phyloP scores from a whole-genome alignment of 2,797 vertebrate species.

The Sebastes flavidus region DNA sequence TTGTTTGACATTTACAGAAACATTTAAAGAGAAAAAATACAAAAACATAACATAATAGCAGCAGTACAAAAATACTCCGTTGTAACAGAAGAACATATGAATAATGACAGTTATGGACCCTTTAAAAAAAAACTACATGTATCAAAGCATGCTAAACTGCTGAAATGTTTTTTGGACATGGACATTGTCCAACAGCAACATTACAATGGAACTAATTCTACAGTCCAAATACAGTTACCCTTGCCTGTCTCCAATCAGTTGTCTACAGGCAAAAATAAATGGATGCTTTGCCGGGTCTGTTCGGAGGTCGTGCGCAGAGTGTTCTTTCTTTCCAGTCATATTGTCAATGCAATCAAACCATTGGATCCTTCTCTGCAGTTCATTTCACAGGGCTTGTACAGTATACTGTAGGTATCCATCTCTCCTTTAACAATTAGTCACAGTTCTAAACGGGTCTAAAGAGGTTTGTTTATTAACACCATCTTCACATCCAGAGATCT shows the following conservation, averaged over 20 bases:
- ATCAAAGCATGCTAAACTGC: neutral
- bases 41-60: neutral
- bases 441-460: neutral
- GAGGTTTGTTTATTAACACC: neutral
- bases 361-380: neutral
- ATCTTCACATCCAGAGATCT: neutral
- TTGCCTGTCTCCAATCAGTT: neutral
- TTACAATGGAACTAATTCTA: neutral
- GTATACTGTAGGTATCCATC: neutral
- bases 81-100: neutral
- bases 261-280: neutral
- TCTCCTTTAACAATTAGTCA: neutral
- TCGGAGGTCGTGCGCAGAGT: neutral
- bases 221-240: neutral
- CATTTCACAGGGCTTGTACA: neutral
- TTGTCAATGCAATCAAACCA: neutral
- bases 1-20: neutral
- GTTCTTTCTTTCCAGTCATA: neutral
- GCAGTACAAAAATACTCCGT: neutral
- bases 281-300: neutral
- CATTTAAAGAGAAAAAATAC: slow-evolving; percentile 9
- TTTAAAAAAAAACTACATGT: neutral
- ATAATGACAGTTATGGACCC: neutral
- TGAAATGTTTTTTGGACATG: slow-evolving; percentile 1
- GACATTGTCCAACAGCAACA: neutral